A percentile compares a stretch with the other conserved stretches of the same genome.
Evolutionary conservation across 2,797 vertebrate genomes (phyloP).

Genomic region (Rhyacichthys aspro): DNA sequence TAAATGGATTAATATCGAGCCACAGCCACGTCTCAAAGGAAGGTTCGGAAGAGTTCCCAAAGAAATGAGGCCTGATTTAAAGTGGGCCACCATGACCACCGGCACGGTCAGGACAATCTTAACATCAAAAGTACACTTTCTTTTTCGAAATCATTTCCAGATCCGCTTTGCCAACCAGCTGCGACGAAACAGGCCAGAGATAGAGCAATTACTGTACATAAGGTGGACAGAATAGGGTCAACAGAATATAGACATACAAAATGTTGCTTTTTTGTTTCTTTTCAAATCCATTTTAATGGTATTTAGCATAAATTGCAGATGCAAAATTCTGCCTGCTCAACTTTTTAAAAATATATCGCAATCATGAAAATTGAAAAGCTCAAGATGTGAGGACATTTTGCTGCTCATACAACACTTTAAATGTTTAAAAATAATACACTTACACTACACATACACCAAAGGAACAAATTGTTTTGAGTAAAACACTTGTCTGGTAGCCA

Average conservation of each 20-base stretch:
- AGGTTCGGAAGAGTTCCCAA: conserved; percentile 43
- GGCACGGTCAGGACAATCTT: conserved; percentile 37
- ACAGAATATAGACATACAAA: conserved; percentile 26
- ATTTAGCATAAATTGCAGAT: background rate
- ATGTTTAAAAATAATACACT: too few relatives aligned
- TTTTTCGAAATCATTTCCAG: conserved; percentile 63
- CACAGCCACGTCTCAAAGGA: conserved; percentile 41
- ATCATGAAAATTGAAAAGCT: too few relatives aligned
- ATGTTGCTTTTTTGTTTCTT: too few relatives aligned
- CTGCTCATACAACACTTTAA: too few relatives aligned
- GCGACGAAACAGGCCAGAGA: conserved; percentile 63
- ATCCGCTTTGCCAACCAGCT: conserved; percentile 57
- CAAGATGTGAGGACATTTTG: too few relatives aligned
- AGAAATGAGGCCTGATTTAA: conserved; percentile 9
- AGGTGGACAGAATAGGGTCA: conserved; percentile 32
- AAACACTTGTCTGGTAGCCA: too few relatives aligned
- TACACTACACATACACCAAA: too few relatives aligned
- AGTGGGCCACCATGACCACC: conserved; percentile 45
- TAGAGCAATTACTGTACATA: conserved; percentile 47
- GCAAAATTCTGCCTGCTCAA: too few relatives aligned
- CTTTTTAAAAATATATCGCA: too few relatives aligned
- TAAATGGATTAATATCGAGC: conserved; percentile 61
- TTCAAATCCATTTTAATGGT: conserved; percentile 29
- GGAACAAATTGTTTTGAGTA: too few relatives aligned
- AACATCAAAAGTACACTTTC: conserved; percentile 43